Evolutionary conservation across 2,113 vertebrate genomes (phyloP), one percentile per base, ranked within the genome.

Genomic region (Lamprotornis superbus): DNA sequence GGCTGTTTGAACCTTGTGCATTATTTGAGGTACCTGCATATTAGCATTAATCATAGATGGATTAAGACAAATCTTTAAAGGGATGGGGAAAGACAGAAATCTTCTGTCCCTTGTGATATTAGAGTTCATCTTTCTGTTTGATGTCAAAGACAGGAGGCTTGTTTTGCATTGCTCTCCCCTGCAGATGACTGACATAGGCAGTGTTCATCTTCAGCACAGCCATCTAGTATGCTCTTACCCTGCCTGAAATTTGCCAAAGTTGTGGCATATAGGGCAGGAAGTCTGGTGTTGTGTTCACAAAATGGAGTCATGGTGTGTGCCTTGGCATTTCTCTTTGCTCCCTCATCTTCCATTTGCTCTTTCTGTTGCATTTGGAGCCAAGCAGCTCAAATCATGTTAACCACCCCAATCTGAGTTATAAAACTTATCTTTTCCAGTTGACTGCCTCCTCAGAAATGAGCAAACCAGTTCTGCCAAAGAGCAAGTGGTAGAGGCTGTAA

Each of bases 101-200:
- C 53, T 82, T 94, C 91, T 83, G 46, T 55, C 44, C 57, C 47
- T 77, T 90, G 42, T n/a, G 53, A 55, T 86, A 47, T 57, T 55
- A 60, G n/a, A 39, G 27, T 85, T 97, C 76, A 50, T 83, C 85
- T 82, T 90, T 61, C 70, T 74, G 28, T 31, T 69, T 90, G 83
- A 80, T 89, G 30, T 27, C 47, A 8, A 52, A 94, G 64, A 64
- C 13, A 63, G 40, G 18, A 83, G 75, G 10, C 18, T 80, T 22
- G 19, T 11, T 94, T 86, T 71, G 24, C 76, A 40, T 71, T 97
- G 57, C 90, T 95, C 81, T 85, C 21, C 3, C 52, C 28, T 13
- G 11, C 55, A 94, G 95, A 85, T 73, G 91, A 49, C 16, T 31
- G 39, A 28, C 2, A 6, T 22, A 35, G 46, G 69, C 39, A 61